Percentiles rank a stretch among this genome's conserved stretches.
Evolutionary conservation across 1,140 invertebrate genomes (phyloP).

Genomic region (Cephus cinctus): DNA sequence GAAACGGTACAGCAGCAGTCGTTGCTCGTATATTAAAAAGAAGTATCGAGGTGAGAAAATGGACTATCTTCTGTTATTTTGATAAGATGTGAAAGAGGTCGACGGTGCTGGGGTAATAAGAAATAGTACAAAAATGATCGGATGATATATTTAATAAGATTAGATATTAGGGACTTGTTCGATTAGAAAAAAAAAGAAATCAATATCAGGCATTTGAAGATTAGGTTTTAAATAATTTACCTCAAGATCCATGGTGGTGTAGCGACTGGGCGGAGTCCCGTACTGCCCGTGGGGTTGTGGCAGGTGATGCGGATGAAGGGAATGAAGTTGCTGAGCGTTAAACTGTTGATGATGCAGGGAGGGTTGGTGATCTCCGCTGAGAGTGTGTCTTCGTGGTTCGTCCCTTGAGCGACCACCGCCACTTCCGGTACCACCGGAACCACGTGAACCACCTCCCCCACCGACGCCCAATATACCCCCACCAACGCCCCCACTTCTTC

Average conservation of each 20-base stretch:
- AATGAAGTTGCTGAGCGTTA: slow-evolving; percentile 56
- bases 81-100: too few species aligned
- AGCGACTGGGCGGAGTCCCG: slow-evolving; percentile 55
- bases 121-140: too few species aligned
- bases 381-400: slow-evolving; percentile 69
- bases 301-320: slow-evolving; percentile 58
- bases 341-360: slow-evolving; percentile 57
- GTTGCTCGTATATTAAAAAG: too few species aligned
- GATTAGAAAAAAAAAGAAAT: too few species aligned
- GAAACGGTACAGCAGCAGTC: too few species aligned
- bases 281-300: slow-evolving; percentile 57
- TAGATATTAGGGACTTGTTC: too few species aligned
- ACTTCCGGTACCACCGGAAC: slow-evolving; percentile 50
- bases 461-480: slow-evolving; percentile 42
- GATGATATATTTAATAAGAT: too few species aligned
- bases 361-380: slow-evolving; percentile 64
- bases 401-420: slow-evolving; percentile 59
- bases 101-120: too few species aligned
- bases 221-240: too few species aligned
- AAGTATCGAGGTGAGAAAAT: not conserved
- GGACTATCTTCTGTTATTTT: not conserved
- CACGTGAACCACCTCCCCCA: slow-evolving; percentile 49
- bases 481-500: slow-evolving; percentile 33
- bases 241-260: slow-evolving; percentile 71
- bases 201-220: too few species aligned